Evolutionary conservation across 1,140 invertebrate species (phyloP), one percentile per base, ranked within the genome.

Genomic region (Bombyx mori): DNA sequence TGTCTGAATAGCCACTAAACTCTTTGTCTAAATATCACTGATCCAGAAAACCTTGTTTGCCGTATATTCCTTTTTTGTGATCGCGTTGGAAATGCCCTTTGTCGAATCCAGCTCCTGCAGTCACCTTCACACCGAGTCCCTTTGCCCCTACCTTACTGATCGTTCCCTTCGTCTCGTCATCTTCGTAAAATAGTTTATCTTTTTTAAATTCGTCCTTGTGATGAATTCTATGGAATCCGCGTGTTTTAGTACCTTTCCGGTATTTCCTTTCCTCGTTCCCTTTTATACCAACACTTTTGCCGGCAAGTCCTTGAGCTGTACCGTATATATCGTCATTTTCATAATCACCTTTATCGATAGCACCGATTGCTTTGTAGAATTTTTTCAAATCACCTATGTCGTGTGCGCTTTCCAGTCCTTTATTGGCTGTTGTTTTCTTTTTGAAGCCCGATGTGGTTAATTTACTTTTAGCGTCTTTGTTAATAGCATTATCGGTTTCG

Each of bases 121-220:
- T 79, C 7, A 82, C 65, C 45, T 79, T 72, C 58, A 89, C 87
- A 12, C 89, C 83, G 8, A 86, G 62, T 43, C 89, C 85, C 60
- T 87, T 88, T 12, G 83, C 79, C 1, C 88, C 91, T 69, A 91
- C 87, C 71, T 91, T 92, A 42, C 89, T 89, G 60, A 90, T 90
- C 62, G 90, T 79, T 12, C 92, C 92, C 57, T 88, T 90, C 1
- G 90, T 89, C 77, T 92, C 89, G 35, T 89, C 88, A 55, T 92
- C 90, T 72, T 93, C 92, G 72, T 93, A 93, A 82, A 93, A 93
- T 56, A 90, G 89, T 56, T 91, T 91, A 60, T 93, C 90, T 73
- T 94, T 93, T 69, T 93, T 91, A 73, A 91, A 94, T 74, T 94
- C 92, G 71, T 94, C 92, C 75, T 93, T 93, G 65, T 90, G 92